phyloP scores from a whole-genome alignment of 2,797 vertebrate genomes.

The Euthynnus affinis region DNA sequence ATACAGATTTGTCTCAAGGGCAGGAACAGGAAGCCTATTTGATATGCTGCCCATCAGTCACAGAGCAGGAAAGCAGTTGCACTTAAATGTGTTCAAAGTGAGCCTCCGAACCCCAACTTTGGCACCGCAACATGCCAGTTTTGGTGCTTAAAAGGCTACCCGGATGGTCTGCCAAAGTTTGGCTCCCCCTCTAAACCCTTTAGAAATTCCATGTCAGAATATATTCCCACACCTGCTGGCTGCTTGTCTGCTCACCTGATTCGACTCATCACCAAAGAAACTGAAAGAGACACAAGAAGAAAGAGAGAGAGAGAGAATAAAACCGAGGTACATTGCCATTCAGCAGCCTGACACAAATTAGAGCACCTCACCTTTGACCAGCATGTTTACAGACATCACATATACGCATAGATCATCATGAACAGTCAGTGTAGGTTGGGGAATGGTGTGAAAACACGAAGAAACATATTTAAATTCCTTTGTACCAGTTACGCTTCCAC shows the following conservation, averaged over 20 bases:
- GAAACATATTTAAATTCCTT: neutral
- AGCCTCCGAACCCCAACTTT: conserved; percentile 46
- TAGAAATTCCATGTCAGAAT: conserved; percentile 60
- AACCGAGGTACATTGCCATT: neutral
- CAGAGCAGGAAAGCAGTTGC: conserved; percentile 16
- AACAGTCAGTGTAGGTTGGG: neutral
- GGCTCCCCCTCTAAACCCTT: conserved; percentile 47
- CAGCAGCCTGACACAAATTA: neutral
- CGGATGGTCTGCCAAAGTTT: conserved; percentile 61
- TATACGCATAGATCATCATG: neutral
- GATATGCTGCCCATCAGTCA: conserved; percentile 41
- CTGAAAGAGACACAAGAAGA: neutral
- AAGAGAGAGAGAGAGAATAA: neutral
- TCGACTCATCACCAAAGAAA: conserved; percentile 42
- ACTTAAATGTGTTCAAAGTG: conserved; percentile 35
- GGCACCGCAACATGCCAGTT: conserved; percentile 44
- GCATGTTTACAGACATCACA: neutral
- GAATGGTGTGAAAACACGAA: neutral
- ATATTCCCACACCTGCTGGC: conserved; percentile 61
- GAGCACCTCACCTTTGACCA: neutral
- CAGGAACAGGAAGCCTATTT: conserved; percentile 25
- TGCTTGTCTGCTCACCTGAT: conserved; percentile 50
- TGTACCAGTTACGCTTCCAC: neutral
- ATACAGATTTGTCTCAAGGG: conserved; percentile 8
- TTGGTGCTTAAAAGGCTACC: conserved; percentile 55